Percentiles rank a stretch among this genome's conserved stretches.
These are phyloP conservation scores for Lamprotornis superbus DNA, from an alignment of 2,113 vertebrate genomes.

Conservation along the genomic window DNA sequence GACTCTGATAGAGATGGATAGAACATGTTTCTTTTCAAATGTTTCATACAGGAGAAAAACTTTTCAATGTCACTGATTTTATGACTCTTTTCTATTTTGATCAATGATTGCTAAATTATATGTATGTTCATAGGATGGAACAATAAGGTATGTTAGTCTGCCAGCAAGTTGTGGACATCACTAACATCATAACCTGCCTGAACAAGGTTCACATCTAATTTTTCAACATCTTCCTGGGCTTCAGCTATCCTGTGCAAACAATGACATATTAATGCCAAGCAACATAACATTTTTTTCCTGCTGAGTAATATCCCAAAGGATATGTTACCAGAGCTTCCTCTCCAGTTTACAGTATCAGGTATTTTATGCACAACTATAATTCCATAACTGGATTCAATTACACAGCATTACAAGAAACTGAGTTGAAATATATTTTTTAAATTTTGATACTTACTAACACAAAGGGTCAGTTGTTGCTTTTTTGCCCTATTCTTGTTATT, in stretches of 20 bases:
- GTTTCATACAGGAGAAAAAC: slow-evolving; percentile 40
- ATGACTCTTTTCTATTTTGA: slow-evolving; percentile 30
- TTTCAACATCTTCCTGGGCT: background rate
- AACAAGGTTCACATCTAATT: background rate
- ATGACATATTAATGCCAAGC: background rate
- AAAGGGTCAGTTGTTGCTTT: background rate
- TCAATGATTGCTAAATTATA: slow-evolving; percentile 58
- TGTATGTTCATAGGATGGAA: slow-evolving; percentile 15
- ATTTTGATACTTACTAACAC: background rate
- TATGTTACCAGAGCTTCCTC: background rate
- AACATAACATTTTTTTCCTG: background rate
- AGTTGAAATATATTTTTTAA: background rate
- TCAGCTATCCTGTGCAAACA: background rate
- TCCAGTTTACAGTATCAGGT: background rate
- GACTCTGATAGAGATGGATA: slow-evolving; percentile 37
- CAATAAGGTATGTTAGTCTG: slow-evolving; percentile 9
- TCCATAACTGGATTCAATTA: background rate
- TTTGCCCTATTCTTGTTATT: background rate
- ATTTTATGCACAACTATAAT: background rate
- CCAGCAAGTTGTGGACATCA: background rate
- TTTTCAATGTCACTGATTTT: slow-evolving; percentile 44
- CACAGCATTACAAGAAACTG: background rate
- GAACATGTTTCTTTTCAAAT: slow-evolving; percentile 52
- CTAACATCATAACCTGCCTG: slow-evolving; percentile 21
- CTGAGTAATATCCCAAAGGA: background rate